These are phyloP conservation scores for Cossypha polioptera DNA, from an alignment of 2,797 vertebrate species.

Conservation along the genomic window DNA sequence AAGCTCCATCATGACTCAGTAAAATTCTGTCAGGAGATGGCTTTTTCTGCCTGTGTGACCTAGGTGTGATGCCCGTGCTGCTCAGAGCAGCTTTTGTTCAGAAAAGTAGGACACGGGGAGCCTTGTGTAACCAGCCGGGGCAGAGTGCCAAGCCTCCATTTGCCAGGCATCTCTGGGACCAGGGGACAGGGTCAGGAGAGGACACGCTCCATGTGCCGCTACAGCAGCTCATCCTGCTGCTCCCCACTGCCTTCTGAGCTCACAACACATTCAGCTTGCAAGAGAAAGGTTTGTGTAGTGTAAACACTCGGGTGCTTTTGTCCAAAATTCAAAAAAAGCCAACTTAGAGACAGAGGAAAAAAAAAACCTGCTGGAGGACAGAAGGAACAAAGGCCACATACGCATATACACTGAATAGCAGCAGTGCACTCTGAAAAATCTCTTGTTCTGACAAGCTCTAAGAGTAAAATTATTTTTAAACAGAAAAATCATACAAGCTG, in stretches of 20 bases:
- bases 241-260: not conserved
- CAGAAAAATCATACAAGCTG: not conserved
- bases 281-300: not conserved
- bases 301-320: not conserved
- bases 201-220: constrained; percentile 69
- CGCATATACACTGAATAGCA: not conserved
- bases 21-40: constrained; percentile 36
- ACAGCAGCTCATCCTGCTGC: constrained; percentile 8
- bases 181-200: constrained; percentile 46
- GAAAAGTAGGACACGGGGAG: constrained; percentile 61
- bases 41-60: constrained; percentile 59
- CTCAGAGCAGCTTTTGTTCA: constrained; percentile 67
- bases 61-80: constrained; percentile 25
- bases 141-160: constrained; percentile 68
- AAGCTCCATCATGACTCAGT: constrained; percentile 54
- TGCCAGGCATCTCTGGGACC: constrained; percentile 57
- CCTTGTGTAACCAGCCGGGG: constrained; percentile 66
- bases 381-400: not conserved
- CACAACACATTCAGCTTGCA: not conserved
- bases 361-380: not conserved
- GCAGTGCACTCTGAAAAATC: not conserved
- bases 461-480: not conserved
- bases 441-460: not conserved
- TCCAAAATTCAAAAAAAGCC: not conserved
- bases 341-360: not conserved